Evolutionary conservation across 2,888 invertebrate genomes (phyloP), one percentile per base, ranked within the genome.

Genomic region (Synanthedon andrenaeformis): DNA sequence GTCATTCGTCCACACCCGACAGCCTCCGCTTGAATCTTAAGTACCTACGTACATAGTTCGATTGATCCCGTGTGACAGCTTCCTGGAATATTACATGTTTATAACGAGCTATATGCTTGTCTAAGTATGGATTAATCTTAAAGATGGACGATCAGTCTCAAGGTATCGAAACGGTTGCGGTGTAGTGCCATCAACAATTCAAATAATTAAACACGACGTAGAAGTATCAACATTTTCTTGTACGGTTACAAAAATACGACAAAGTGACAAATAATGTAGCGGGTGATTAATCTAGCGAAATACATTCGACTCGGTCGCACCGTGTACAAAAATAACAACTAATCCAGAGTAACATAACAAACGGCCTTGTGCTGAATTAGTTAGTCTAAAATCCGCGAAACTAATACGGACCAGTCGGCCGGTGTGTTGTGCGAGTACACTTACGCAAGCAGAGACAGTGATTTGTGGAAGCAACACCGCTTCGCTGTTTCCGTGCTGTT

Each of bases 281-380:
- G 35, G 56, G 64, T 69, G 70, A 74, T 70, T 67, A 70, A 71
- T 74, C 64, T 57, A 17, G 55, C 48, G 56, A 58, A 58, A 60
- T 56, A 64, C 63, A 61, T 65, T 60, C 59, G 70, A 65, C 58
- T 59, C 63, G 66, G 66, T 57, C 62, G 53, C 54, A 54, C 54
- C 55, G 52, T 56, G 52, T 58, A 56, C 57, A 55, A 58, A 63
- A 64, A 63, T 62, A 65, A 58, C 59, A 55, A 59, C 58, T 56
- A 57, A 64, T 72, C 72, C 70, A 73, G 68, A 62, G 57, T 59
- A 59, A 58, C 59, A 60, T 60, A 62, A 68, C 62, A 51, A 53
- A 59, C 62, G 69, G 61, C 79, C 78, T 79, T 77, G 79, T 62
- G 62, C 76, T 64, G 61, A 67, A 72, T 76, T 67, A 61, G 60